Evolutionary conservation across 1,140 invertebrate genomes (phyloP).

Genomic region (Listronotus oregonensis): DNA sequence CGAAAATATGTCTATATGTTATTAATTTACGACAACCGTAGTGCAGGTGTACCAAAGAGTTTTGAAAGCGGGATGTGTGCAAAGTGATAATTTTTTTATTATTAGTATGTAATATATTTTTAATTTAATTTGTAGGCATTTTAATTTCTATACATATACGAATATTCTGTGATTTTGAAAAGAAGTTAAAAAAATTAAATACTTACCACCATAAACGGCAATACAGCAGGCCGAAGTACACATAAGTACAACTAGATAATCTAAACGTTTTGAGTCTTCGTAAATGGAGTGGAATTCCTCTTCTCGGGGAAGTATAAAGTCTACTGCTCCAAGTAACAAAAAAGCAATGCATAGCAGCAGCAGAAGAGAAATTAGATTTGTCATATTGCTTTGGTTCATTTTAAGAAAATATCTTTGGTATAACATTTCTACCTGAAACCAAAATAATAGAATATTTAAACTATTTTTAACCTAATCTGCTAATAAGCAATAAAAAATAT

Average conservation of each 20-base stretch:
- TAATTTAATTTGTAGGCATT: no score
- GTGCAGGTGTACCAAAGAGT: no score
- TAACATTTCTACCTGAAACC: slow-evolving; percentile 78
- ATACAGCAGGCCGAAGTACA: slow-evolving; percentile 52
- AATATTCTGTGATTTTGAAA: no score
- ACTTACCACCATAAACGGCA: slow-evolving; percentile 54
- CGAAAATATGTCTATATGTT: no score
- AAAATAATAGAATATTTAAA: neutral
- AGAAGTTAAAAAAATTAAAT: neutral
- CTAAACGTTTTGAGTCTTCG: slow-evolving; percentile 38
- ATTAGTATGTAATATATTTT: no score
- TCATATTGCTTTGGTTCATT: slow-evolving; percentile 90
- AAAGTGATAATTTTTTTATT: no score
- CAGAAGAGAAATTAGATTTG: slow-evolving; percentile 78
- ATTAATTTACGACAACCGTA: no score
- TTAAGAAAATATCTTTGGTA: slow-evolving; percentile 92
- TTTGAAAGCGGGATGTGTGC: no score
- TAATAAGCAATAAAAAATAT: no score
- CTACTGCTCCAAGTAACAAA: slow-evolving; percentile 56
- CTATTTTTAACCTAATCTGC: no score
- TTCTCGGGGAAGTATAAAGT: slow-evolving; percentile 44
- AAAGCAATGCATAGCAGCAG: slow-evolving; percentile 71
- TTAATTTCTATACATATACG: no score
- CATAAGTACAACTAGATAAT: slow-evolving; percentile 50
- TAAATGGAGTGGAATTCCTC: slow-evolving; percentile 16